Base-by-base conservation (phyloP, 2,888 invertebrate genomes). In the Megaustenia siamemsis region DNA sequence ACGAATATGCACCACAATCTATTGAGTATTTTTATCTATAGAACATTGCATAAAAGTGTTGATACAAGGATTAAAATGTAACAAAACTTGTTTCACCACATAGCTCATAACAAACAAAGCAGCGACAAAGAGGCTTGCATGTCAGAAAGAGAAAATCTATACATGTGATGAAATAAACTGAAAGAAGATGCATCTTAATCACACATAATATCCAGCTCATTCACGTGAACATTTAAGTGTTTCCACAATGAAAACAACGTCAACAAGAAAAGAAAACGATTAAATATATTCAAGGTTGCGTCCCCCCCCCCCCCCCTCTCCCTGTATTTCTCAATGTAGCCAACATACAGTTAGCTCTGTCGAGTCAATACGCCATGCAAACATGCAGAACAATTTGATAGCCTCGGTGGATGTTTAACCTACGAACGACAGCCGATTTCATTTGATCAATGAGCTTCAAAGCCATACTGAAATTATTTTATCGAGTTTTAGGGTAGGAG, bases 351-450 rank as follows among this genome's bases (percentile, higher is more conserved):
- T 60, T 18, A 63, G 32, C 18, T 12, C 63, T 63, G 63, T 63
- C 15, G 32, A 32, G 63, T 63, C 63, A 63, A 63, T 63, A 63
- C 63, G 63, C 60, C 63, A 63, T 63, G 63, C 63, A 63, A 63
- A 63, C 32, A 63, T 32, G 63, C 12, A 3, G 28, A 28, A 63
- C 63, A 60, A 63, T 63, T 28, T 63, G 63, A 63, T 63, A 8
- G 32, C 8, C 12, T 28, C 1, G 63, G 3, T 63, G 32, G 63
- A 28, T 63, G 63, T 63, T 63, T 63, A 63, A 63, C 63, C 32
- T 63, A 15, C 32, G 32, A 1, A 32, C 63, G 12, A 15, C 15
- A 28, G 32, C 32, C 4, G 3, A 32, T 32, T 63, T 63, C 32
- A 63, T 8, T 28, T 32, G 63, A 63, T 63, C 63, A 63, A 32